These are phyloP conservation scores for Balearica regulorum DNA, from an alignment of 2,797 vertebrate species.

Conservation along the genomic window DNA sequence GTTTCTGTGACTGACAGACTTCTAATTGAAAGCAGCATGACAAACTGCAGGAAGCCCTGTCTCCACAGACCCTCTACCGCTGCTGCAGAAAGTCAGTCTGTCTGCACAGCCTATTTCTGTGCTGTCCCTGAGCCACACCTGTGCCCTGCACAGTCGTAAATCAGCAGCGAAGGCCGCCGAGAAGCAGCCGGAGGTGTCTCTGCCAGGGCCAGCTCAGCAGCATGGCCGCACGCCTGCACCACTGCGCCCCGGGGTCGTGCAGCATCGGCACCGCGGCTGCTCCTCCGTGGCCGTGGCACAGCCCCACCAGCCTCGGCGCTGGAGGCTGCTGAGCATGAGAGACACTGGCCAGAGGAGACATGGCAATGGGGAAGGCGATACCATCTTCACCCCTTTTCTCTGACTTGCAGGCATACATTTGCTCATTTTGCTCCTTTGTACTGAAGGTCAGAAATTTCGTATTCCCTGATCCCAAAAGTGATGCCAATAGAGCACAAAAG, in stretches of 20 bases:
- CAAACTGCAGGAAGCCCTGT: not conserved
- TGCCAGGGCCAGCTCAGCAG: not conserved
- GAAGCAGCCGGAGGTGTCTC: not conserved
- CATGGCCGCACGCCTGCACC: fast-evolving
- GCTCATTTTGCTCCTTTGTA: not conserved
- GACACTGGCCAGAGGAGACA: fast-evolving
- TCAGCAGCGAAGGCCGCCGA: not conserved
- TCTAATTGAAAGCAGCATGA: not conserved
- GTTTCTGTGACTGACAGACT: not conserved
- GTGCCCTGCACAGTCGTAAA: fast-evolving
- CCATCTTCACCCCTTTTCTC: not conserved
- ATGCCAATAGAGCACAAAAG: not conserved
- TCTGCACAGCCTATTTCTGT: not conserved
- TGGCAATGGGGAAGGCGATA: fast-evolving
- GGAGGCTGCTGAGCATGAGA: not conserved
- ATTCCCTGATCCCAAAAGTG: not conserved
- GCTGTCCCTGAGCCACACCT: not conserved
- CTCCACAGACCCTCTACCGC: not conserved
- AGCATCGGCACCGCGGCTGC: fast-evolving
- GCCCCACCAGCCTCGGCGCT: not conserved
- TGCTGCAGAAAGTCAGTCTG: not conserved
- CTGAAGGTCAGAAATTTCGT: not conserved
- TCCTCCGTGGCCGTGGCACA: fast-evolving
- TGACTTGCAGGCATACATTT: not conserved
- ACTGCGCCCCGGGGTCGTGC: fast-evolving